Conservation (phyloP, 1,140 invertebrate genomes). For the Scaptomyza pallida region DNA sequence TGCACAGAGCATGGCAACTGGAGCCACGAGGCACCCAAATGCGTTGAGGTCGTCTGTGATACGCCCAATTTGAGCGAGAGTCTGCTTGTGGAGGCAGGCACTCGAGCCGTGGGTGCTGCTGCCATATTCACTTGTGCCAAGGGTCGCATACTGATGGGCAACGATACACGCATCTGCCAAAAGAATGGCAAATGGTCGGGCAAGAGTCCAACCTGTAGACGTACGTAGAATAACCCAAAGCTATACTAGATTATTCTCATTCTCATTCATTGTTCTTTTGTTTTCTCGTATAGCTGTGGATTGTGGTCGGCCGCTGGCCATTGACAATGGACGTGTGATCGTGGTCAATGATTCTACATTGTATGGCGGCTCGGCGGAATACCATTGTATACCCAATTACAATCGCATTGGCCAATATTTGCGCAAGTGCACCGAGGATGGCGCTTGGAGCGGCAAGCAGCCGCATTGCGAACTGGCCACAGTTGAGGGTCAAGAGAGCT, state of each 20-base stretch:
- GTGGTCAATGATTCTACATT: slow-evolving; percentile 92
- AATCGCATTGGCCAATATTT: slow-evolving; percentile 92
- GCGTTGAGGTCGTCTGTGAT: slow-evolving; percentile 91
- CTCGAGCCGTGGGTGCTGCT: slow-evolving; percentile 87
- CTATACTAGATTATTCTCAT: background rate
- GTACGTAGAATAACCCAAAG: slow-evolving; percentile 86
- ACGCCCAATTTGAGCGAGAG: slow-evolving; percentile 87
- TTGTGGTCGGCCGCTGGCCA: slow-evolving; percentile 90
- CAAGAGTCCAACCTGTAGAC: slow-evolving; percentile 90
- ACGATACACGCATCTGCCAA: slow-evolving; percentile 90
- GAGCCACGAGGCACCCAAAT: slow-evolving; percentile 91
- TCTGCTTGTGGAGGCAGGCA: slow-evolving; percentile 85
- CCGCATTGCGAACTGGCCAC: slow-evolving; percentile 88
- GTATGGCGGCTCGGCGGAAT: slow-evolving; percentile 92
- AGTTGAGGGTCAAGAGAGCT: slow-evolving; percentile 88
- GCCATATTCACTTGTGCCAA: slow-evolving; percentile 92
- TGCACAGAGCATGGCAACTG: slow-evolving; percentile 95
- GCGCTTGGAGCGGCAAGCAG: slow-evolving; percentile 93
- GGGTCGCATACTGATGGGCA: slow-evolving; percentile 92
- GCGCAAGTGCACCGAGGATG: slow-evolving; percentile 92
- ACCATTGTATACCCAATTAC: slow-evolving; percentile 94
- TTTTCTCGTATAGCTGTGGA: slow-evolving; percentile 87
- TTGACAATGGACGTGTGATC: slow-evolving; percentile 94
- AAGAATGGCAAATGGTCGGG: slow-evolving; percentile 93
- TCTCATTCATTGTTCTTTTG: background rate